These are phyloP conservation scores for Tragelaphus strepsiceros DNA, from an alignment of 2,113 vertebrate genomes.

Conservation along the genomic window DNA sequence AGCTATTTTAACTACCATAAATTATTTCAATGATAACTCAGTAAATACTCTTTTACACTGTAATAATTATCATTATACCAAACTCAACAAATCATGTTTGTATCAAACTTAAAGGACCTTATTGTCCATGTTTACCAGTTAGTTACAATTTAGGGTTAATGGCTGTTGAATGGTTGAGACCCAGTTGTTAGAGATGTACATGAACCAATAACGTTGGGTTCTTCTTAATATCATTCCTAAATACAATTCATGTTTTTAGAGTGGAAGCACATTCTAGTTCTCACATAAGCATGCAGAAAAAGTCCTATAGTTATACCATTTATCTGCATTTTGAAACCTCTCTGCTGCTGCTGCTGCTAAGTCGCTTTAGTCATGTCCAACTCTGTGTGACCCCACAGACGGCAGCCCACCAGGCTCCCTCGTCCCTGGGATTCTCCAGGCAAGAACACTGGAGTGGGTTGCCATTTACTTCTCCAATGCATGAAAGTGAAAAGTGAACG, in stretches of 20 bases:
- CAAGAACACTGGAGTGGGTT: too few species aligned
- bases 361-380: too few species aligned
- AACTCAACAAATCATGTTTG: background rate
- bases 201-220: background rate
- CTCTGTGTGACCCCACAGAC: too few species aligned
- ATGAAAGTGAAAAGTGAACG: too few species aligned
- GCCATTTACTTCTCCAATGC: too few species aligned
- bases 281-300: background rate
- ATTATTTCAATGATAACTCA: background rate
- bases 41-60: background rate
- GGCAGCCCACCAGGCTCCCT: too few species aligned
- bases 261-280: background rate
- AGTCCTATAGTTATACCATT: background rate
- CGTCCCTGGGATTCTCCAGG: too few species aligned
- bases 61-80: background rate
- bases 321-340: background rate
- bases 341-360: background rate
- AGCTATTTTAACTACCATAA: background rate
- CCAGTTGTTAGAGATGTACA: background rate
- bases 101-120: background rate
- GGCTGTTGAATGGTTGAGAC: background rate
- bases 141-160: background rate
- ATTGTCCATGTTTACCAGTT: background rate
- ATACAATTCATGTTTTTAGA: background rate
- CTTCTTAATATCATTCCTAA: background rate